Conservation (phyloP, 2,113 vertebrate genomes). For the Petrocephalus zakoni region DNA sequence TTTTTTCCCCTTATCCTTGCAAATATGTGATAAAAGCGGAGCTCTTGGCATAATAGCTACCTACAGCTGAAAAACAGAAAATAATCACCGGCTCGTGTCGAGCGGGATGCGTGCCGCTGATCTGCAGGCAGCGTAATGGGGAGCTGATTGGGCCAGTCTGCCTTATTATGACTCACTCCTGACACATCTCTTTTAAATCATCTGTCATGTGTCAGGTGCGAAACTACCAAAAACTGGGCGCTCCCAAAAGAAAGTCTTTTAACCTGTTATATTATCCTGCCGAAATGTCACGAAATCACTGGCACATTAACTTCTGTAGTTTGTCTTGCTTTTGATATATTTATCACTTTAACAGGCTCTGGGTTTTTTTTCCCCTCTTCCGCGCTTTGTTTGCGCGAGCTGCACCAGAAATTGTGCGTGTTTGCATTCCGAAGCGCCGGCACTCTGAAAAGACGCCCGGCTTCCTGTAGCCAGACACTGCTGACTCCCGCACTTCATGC, state of each 20-base stretch:
- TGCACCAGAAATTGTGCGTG: constrained; percentile 49
- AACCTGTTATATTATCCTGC: constrained; percentile 29
- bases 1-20: constrained; percentile 22
- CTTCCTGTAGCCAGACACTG: constrained; percentile 59
- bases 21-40: constrained; percentile 31
- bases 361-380: constrained; percentile 50
- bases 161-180: constrained; percentile 26
- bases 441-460: constrained; percentile 60
- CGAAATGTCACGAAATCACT: constrained; percentile 49
- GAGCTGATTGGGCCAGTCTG: constrained; percentile 36
- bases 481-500: constrained; percentile 61
- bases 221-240: constrained; percentile 33
- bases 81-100: constrained; percentile 21
- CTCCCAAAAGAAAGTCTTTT: constrained; percentile 34
- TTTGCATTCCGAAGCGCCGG: constrained; percentile 48
- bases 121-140: constrained; percentile 32
- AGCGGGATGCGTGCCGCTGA: constrained; percentile 23
- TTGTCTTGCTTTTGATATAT: constrained; percentile 56
- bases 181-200: constrained; percentile 37
- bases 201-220: constrained; percentile 38
- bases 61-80: constrained; percentile 36
- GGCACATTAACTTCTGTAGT: constrained; percentile 37
- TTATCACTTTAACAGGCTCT: constrained; percentile 58
- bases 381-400: constrained; percentile 59
- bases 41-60: constrained; percentile 34